A percentile compares a stretch with the other conserved stretches of the same genome.
Evolutionary conservation across 64 coral and sea anemone genomes (phyloP).

Genomic region (Dendronephthya gigantea): DNA sequence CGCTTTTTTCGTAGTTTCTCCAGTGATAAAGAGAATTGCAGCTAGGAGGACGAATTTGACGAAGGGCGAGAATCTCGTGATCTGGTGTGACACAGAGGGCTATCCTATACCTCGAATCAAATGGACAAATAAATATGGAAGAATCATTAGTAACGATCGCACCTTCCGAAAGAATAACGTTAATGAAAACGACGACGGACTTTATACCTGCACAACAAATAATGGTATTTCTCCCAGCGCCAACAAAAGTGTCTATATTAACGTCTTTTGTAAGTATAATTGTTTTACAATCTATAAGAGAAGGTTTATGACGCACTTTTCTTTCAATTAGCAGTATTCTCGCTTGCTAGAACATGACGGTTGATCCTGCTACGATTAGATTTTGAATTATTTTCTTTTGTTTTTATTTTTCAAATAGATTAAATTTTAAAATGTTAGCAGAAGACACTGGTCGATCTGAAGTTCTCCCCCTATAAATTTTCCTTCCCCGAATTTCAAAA

Average conservation of each 20-base stretch:
- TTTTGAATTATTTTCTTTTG: too few species aligned
- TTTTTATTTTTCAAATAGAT: too few species aligned
- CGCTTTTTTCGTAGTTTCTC: background rate
- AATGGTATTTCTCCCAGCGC: background rate
- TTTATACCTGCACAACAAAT: background rate
- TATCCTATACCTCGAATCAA: background rate
- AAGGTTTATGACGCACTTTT: too few species aligned
- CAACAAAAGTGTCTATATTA: background rate
- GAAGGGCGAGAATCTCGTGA: background rate
- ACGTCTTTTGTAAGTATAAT: constrained; percentile 4
- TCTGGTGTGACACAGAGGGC: background rate
- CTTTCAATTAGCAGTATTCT: too few species aligned
- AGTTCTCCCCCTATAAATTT: too few species aligned
- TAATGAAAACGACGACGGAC: background rate
- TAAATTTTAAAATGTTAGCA: too few species aligned
- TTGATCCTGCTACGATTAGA: too few species aligned
- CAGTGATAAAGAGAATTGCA: background rate
- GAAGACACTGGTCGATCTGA: too few species aligned
- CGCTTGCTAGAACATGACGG: too few species aligned
- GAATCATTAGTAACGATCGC: background rate
- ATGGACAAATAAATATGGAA: background rate
- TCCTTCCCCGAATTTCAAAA: too few species aligned
- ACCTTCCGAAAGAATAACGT: background rate
- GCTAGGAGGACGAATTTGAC: background rate
- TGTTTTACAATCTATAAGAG: too few species aligned